phyloP scores from a whole-genome alignment of 1,140 invertebrate species.

The Drosophila triauraria region DNA sequence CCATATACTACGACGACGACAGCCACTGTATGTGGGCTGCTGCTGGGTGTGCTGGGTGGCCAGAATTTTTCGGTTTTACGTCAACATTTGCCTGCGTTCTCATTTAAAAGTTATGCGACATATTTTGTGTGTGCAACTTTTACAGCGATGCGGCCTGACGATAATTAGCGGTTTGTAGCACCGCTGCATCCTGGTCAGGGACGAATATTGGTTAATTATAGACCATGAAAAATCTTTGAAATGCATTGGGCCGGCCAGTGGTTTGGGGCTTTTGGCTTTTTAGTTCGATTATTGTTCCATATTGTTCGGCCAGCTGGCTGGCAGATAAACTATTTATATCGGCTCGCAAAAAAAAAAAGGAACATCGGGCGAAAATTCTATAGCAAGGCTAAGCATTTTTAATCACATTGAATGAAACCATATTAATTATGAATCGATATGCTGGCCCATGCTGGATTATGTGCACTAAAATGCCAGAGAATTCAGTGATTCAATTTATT shows the following conservation, averaged over 20 bases:
- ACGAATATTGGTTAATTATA: conserved; percentile 62
- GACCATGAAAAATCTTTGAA: conserved; percentile 50
- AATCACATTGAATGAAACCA: conserved; percentile 36
- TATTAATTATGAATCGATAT: conserved; percentile 44
- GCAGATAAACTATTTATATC: conserved; percentile 37
- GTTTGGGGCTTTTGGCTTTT: conserved; percentile 33
- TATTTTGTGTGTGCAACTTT: conserved; percentile 57
- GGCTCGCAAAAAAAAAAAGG: background rate
- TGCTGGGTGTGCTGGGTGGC: conserved; percentile 6
- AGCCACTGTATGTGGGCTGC: background rate
- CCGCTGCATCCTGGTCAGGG: conserved; percentile 22
- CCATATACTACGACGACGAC: background rate
- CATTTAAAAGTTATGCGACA: conserved; percentile 63
- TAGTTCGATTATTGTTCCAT: conserved; percentile 35
- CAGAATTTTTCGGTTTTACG: conserved; percentile 30
- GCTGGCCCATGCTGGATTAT: conserved; percentile 14
- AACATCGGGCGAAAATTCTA: background rate
- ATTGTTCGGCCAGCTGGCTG: conserved; percentile 18
- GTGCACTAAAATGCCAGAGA: conserved; percentile 13
- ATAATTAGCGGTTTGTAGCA: conserved; percentile 63
- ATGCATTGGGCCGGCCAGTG: conserved; percentile 1
- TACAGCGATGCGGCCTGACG: conserved; percentile 29
- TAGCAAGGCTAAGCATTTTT: conserved; percentile 23
- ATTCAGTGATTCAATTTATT: conserved; percentile 4
- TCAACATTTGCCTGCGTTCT: conserved; percentile 49